Conservation (phyloP, 2,797 vertebrate genomes). For the Lycodopsis pacificus region DNA sequence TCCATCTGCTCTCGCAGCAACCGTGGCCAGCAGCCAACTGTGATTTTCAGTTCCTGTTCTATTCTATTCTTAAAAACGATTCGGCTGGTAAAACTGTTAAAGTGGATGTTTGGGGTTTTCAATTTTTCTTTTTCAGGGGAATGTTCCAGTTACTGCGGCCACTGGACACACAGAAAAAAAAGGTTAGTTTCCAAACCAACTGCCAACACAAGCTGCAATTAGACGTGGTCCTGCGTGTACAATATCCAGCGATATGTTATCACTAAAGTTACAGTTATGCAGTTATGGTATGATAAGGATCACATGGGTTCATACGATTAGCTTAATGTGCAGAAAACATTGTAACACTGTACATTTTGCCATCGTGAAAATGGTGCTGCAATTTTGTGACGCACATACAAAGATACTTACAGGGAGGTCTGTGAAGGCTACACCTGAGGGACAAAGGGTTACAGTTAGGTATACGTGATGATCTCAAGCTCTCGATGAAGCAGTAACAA, state of each 20-base stretch:
- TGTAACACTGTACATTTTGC: background rate
- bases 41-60: conserved; percentile 37
- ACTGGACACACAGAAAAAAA: conserved; percentile 12
- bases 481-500: background rate
- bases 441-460: conserved; percentile 16
- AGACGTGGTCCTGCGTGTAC: conserved; percentile 3
- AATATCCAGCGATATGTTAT: background rate
- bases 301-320: background rate
- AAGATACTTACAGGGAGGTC: conserved; percentile 95
- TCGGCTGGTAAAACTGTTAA: conserved; percentile 23
- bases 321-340: background rate
- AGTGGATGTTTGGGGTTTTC: conserved; percentile 8
- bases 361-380: background rate
- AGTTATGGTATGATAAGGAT: background rate
- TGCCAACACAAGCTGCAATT: conserved; percentile 41
- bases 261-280: background rate
- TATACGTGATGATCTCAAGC: background rate
- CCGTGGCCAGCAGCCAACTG: conserved; percentile 23
- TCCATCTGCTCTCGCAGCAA: conserved; percentile 23
- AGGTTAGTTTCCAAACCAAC: background rate
- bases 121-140: background rate
- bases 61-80: conserved; percentile 41
- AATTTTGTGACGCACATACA: background rate
- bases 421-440: conserved; percentile 95
- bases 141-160: conserved; percentile 27